Evolutionary conservation across 2,888 invertebrate species (phyloP).

Genomic region (Caprella mutica): DNA sequence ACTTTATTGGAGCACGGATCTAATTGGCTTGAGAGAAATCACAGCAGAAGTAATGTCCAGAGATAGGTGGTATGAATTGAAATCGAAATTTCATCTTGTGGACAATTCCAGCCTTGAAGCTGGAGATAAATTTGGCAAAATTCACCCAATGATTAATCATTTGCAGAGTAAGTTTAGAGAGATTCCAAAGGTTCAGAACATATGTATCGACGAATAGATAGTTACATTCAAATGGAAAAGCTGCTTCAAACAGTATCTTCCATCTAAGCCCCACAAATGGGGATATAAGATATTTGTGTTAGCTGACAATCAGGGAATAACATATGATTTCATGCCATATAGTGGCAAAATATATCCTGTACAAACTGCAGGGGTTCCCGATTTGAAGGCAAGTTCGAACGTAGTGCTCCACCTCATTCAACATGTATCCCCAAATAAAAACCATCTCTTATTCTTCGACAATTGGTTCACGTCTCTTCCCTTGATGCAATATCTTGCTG

Average conservation of each 20-base stretch:
- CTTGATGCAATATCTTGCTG: neutral
- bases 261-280: constrained; percentile 5
- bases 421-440: neutral
- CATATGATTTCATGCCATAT: constrained; percentile 11
- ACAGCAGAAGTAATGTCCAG: neutral
- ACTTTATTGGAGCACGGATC: neutral
- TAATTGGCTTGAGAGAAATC: neutral
- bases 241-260: constrained; percentile 5
- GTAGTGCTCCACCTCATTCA: constrained; percentile 5
- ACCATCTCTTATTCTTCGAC: neutral
- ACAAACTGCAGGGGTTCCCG: constrained; percentile 2
- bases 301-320: neutral
- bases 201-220: constrained; percentile 11
- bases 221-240: constrained; percentile 5
- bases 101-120: neutral
- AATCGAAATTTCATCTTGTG: neutral
- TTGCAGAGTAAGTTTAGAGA: neutral
- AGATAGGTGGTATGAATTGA: neutral
- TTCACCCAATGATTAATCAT: constrained; percentile 1
- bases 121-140: neutral
- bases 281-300: constrained; percentile 10
- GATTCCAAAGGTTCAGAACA: neutral
- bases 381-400: constrained; percentile 6
- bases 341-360: constrained; percentile 9
- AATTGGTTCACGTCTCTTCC: neutral